Conservation (phyloP, 2,113 vertebrate genomes). For the Agelaius tricolor region DNA sequence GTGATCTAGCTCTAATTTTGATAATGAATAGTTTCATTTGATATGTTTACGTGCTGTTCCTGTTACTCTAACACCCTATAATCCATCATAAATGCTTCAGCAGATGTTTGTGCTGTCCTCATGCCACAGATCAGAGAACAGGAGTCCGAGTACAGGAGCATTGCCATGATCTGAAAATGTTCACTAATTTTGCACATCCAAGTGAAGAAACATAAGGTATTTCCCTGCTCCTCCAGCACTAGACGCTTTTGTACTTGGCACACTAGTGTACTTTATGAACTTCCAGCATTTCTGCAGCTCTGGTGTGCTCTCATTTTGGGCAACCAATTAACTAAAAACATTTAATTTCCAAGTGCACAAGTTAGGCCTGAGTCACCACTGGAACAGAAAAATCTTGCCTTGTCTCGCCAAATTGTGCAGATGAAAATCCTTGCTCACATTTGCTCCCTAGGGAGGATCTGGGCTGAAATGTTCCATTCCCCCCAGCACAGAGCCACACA, state of each 20-base stretch:
- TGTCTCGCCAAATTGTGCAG: accelerated
- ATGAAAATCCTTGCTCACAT: neutral
- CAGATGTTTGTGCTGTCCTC: neutral
- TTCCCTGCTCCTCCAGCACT: neutral
- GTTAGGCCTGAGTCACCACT: neutral
- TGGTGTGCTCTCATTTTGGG: neutral
- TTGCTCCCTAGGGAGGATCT: neutral
- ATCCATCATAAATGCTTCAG: neutral
- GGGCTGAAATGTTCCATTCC: neutral
- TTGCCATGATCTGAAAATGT: neutral
- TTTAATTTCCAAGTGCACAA: neutral
- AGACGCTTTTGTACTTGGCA: neutral
- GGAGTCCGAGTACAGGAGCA: neutral
- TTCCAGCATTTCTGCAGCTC: neutral
- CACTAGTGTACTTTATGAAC: accelerated
- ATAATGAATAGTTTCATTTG: neutral
- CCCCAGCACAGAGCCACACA: neutral
- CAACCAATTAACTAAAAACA: neutral
- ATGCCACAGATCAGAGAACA: neutral
- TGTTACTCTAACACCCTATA: neutral
- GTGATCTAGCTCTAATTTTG: neutral
- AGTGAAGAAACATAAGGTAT: neutral
- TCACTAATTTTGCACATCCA: neutral
- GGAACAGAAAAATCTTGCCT: neutral
- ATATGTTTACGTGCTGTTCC: neutral